Evolutionary conservation across 2,888 invertebrate genomes (phyloP), one percentile per base, ranked within the genome.

Genomic region (Coecobrya sp.): DNA sequence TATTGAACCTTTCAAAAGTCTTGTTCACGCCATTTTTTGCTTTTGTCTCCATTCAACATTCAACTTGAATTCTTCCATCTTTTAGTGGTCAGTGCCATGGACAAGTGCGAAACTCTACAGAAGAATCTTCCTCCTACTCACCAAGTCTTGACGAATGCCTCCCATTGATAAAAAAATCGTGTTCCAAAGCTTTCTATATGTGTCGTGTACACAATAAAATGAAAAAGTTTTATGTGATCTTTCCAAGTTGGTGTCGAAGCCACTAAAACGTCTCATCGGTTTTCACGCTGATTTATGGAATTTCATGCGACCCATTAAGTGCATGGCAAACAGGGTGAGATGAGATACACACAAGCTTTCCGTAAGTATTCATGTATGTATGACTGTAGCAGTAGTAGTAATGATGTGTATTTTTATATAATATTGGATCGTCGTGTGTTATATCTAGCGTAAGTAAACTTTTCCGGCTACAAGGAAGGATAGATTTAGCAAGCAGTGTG

Each of bases 151-250:
- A 10, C 11, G 45, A 42, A 73, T 73, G 73, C 45, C 73, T 73
- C 22, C 45, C 73, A 68, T 30, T 68, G 68, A 68, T 68, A 68
- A 68, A 62, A 62, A 65, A 65, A 27, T 45, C 22, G 42, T 45
- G n/a, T 73, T 73, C 45, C 7, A 30, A 11, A 36, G 30, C 42
- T 19, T 2, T 36, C n/a, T 45, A 0, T 49, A 22, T 79, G 55
- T 79, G 55, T 27, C 55, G 82, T 84, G 36, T 42, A 81, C 81
- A 84, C 36, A 62, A 52, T 84, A 86, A 86, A 73, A 76, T 79
- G 79, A 79, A 88, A 76, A 88, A 79, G 76, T 88, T 88, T 79
- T 52, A 68, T 79, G 79, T 88, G 88, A 88, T 88, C 79, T 79
- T 88, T 88, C 76, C 59, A 73, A 88, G 76, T 88, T 79, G 55